These are phyloP conservation scores for Antrozous pallidus DNA, from an alignment of 2,797 vertebrate genomes.

Conservation along the genomic window DNA sequence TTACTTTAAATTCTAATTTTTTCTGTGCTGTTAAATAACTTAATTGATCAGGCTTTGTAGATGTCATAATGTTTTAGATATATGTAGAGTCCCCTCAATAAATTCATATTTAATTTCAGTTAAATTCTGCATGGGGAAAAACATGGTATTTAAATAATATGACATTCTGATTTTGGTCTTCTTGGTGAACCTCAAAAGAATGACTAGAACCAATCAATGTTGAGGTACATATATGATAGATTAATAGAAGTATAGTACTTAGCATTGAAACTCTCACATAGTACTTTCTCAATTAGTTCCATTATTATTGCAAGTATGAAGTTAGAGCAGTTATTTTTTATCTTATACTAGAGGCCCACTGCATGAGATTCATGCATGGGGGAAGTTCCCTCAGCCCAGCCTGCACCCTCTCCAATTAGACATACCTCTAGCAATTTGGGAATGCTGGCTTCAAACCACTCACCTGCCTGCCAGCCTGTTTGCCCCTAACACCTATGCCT, in stretches of 20 bases:
- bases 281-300: not conserved
- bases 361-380: no score
- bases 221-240: not conserved
- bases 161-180: not conserved
- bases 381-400: no score
- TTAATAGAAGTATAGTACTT: not conserved
- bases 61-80: not conserved
- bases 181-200: not conserved
- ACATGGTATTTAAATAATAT: not conserved
- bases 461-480: no score
- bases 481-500: no score
- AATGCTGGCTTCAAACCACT: no score
- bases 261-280: not conserved
- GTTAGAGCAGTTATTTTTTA: not conserved
- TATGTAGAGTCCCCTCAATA: not conserved
- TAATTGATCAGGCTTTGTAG: not conserved
- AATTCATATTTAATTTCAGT: not conserved
- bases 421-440: no score
- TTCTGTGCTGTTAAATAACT: not conserved
- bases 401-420: no score
- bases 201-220: not conserved
- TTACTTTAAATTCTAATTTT: not conserved
- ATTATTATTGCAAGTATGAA: not conserved
- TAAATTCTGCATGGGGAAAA: not conserved
- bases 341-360: no score